These are phyloP conservation scores for Nestor notabilis DNA, from an alignment of 2,113 vertebrate species.

Conservation along the genomic window DNA sequence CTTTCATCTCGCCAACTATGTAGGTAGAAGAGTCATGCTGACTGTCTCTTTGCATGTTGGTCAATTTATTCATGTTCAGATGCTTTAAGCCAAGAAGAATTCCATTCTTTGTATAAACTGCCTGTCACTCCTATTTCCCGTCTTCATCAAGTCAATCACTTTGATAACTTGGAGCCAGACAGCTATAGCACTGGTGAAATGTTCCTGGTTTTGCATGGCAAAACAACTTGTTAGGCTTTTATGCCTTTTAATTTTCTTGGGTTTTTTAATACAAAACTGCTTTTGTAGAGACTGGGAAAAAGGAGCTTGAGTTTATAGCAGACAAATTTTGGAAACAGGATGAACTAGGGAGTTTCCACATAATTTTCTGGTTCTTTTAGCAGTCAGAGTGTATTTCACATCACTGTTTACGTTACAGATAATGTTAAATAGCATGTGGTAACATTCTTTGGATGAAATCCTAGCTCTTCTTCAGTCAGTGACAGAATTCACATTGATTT, in stretches of 20 bases:
- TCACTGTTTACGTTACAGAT: constrained; percentile 28
- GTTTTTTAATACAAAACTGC: not conserved
- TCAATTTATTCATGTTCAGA: not conserved
- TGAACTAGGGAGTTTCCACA: not conserved
- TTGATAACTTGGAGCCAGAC: not conserved
- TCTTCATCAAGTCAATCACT: not conserved
- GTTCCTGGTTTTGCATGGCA: not conserved
- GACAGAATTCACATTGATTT: not conserved
- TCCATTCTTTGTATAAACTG: not conserved
- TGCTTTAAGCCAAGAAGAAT: not conserved
- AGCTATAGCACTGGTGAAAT: not conserved
- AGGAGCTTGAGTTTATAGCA: not conserved
- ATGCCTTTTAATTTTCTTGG: not conserved
- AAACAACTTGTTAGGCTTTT: not conserved
- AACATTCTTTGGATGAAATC: not conserved
- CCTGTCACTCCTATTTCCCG: not conserved
- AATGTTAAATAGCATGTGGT: constrained; percentile 11
- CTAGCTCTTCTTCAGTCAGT: not conserved
- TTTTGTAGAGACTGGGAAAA: not conserved
- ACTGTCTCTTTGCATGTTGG: not conserved
- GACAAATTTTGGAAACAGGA: not conserved
- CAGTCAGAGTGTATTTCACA: not conserved
- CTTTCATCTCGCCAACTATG: not conserved
- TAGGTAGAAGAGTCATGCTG: not conserved
- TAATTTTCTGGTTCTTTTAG: not conserved